Conservation (phyloP, 1,140 invertebrate genomes). For the Pissodes strobi region DNA sequence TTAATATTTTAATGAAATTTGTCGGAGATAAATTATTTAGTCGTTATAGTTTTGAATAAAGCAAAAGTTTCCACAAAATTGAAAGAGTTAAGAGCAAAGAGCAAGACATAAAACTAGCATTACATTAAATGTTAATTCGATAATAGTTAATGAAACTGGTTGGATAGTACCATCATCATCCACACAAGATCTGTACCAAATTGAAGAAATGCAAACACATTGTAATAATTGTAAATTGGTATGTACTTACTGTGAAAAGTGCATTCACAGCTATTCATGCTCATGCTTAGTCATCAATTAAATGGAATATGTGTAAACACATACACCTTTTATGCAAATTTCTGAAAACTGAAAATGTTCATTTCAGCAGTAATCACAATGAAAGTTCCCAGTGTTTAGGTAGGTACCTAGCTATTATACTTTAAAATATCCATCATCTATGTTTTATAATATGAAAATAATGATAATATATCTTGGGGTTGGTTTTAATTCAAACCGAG, state of each 20-base stretch:
- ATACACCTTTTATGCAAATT: too few species aligned
- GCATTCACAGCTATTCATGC: slow-evolving; percentile 29
- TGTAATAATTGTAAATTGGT: slow-evolving; percentile 17
- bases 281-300: slow-evolving; percentile 20
- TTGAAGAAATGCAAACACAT: slow-evolving; percentile 8
- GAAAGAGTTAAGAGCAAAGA: slow-evolving; percentile 1
- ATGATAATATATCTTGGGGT: too few species aligned
- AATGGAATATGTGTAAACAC: slow-evolving; percentile 37
- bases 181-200: slow-evolving; percentile 4
- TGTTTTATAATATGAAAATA: too few species aligned
- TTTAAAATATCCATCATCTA: too few species aligned
- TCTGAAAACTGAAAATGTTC: too few species aligned
- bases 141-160: background rate
- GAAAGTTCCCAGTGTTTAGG: too few species aligned
- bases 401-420: too few species aligned
- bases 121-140: slow-evolving; percentile 10
- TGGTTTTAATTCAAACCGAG: too few species aligned
- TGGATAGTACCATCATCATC: slow-evolving; percentile 19
- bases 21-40: slow-evolving; percentile 24
- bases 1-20: slow-evolving; percentile 21
- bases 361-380: too few species aligned
- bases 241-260: slow-evolving; percentile 23
- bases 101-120: slow-evolving; percentile 15
- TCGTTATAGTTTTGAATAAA: slow-evolving; percentile 6
- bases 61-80: slow-evolving; percentile 22